Evolutionary conservation across 2,113 vertebrate species (phyloP), one percentile per base, ranked within the genome.

Genomic region (Mastomys natalensis): DNA sequence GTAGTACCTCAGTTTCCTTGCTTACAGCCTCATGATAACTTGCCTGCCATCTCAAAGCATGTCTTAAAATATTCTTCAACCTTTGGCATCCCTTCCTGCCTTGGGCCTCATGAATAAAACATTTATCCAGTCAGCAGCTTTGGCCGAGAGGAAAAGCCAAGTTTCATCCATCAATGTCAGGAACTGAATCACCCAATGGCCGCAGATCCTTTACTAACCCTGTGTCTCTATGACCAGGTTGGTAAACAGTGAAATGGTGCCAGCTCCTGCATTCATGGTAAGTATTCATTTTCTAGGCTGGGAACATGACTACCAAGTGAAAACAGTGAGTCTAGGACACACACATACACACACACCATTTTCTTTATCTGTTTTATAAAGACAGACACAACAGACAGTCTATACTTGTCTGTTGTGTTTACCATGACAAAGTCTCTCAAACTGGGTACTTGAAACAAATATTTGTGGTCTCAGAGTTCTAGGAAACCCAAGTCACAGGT

Each of bases 21-120:
- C 98, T 99, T 98, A 99, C 98, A 95, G 95, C 97, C 97, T 98
- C 98, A 98, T 99, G 98, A 99, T 99, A 99, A 99, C 98, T 98
- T 97, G 97, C 97, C 98, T 99, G 98, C 99, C 98, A 98, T 99
- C 98, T 98, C 98, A 98, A 98, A 99, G 98, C 99, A 98, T 98
- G 98, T 98, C 98, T 98, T 99, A 99, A 99, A 99, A 99, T 99
- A 99, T 99, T 99, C 99, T 98, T 98, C 99, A 99, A 99, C 98
- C 99, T 99, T 99, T 99, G 99, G 98, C 98, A 99, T 99, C 98
- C 97, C 97, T 99, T 99, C 98, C 98, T 99, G 98, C 98, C 98
- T 98, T 97, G 97, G 98, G 98, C 98, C 98, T 99, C 98, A 99
- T 99, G 99, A 99, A 99, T 99, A 99, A 99, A 99, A 99, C 99